These are phyloP conservation scores for Oedothorax gibbosus DNA, from an alignment of 1,140 invertebrate genomes.

Conservation along the genomic window DNA sequence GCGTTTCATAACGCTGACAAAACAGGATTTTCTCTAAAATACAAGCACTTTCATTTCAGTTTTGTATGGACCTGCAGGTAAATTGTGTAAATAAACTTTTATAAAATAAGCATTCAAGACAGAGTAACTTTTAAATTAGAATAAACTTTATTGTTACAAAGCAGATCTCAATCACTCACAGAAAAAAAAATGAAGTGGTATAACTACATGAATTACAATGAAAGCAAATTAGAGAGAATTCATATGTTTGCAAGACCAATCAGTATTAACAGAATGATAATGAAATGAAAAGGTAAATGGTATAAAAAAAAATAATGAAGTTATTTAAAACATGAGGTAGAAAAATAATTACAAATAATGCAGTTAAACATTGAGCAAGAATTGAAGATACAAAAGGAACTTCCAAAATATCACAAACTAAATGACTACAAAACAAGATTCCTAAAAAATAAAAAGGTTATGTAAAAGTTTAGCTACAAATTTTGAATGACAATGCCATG, in stretches of 20 bases:
- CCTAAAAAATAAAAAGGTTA: conserved; percentile 35
- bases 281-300: no score
- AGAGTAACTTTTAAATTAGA: conserved; percentile 13
- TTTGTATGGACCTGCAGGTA: no score
- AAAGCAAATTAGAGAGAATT: conserved; percentile 46
- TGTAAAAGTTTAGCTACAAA: conserved; percentile 37
- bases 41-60: no score
- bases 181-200: conserved; percentile 26
- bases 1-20: no score
- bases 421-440: conserved; percentile 38
- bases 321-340: conserved; percentile 46
- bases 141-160: conserved; percentile 45
- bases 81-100: no score
- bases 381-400: conserved; percentile 43
- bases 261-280: no score
- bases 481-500: conserved; percentile 15
- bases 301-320: no score
- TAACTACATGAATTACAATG: conserved; percentile 43
- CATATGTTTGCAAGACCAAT: not conserved
- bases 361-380: conserved; percentile 46
- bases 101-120: conserved; percentile 15
- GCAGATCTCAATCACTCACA: conserved; percentile 46
- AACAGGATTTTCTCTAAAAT: no score
- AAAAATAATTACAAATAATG: conserved; percentile 50
- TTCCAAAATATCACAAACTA: conserved; percentile 59